Percentiles rank a stretch among this genome's conserved stretches.
Conservation (phyloP, 2,113 vertebrate species). For the Falco punctatus region DNA sequence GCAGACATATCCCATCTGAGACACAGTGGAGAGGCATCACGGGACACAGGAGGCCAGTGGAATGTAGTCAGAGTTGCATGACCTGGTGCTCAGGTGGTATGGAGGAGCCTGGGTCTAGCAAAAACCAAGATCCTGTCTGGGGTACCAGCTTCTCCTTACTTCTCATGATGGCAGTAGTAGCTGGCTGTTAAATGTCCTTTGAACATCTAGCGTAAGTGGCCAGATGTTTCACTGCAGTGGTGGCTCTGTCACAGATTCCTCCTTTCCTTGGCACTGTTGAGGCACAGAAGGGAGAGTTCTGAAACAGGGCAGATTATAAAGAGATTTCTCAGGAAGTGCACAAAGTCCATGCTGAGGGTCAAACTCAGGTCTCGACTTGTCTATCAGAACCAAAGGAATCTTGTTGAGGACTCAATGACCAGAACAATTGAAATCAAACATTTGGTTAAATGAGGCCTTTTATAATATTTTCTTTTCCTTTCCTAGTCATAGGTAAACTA, state of each 20-base stretch:
- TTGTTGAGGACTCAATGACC: not conserved
- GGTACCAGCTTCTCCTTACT: not conserved
- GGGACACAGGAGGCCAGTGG: no score
- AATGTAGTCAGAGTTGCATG: not conserved
- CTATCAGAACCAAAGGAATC: not conserved
- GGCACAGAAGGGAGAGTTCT: not conserved
- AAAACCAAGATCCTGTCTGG: not conserved
- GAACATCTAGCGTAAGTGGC: not conserved
- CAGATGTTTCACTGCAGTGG: not conserved
- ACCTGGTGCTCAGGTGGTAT: not conserved
- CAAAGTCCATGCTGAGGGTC: not conserved
- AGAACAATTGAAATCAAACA: not conserved
- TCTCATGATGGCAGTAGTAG: not conserved
- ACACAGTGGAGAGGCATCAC: not conserved
- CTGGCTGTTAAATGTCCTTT: not conserved
- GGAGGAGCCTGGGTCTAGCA: not conserved
- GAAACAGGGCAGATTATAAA: not conserved
- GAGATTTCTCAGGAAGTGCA: not conserved
- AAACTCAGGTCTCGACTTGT: not conserved
- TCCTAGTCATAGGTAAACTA: not conserved
- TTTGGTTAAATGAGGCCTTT: not conserved
- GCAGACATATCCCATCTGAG: not conserved
- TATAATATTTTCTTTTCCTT: not conserved
- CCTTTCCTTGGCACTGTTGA: not conserved
- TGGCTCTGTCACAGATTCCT: not conserved